Evolutionary conservation across 2,888 invertebrate species (phyloP).

Genomic region (Scotopteryx bipunctaria): DNA sequence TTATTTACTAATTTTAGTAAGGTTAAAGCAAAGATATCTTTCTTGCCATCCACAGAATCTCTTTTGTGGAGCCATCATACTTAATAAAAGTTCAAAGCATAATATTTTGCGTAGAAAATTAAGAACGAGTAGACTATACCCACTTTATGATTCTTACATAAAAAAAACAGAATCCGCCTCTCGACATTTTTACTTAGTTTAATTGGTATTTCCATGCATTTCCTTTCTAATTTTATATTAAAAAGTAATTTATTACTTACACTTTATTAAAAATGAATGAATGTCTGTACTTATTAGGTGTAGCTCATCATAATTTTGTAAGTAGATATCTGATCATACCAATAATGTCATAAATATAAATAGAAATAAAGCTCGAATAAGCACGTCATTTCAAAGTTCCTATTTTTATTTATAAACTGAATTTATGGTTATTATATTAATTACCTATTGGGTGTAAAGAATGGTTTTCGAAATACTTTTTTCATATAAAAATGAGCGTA

Average conservation of each 20-base stretch:
- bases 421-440: constrained; percentile 30
- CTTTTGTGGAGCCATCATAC: too few relatives aligned
- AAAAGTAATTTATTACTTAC: constrained; percentile 12
- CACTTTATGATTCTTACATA: too few relatives aligned
- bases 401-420: constrained; percentile 49
- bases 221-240: constrained; percentile 21
- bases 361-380: constrained; percentile 34
- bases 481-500: too few relatives aligned
- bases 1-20: too few relatives aligned
- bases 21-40: too few relatives aligned
- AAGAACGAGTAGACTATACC: too few relatives aligned
- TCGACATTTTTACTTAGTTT: constrained; percentile 12
- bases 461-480: not conserved
- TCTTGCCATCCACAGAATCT: too few relatives aligned
- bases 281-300: constrained; percentile 46
- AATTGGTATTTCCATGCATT: constrained; percentile 26
- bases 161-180: constrained; percentile 37
- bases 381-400: constrained; percentile 58
- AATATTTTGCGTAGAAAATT: too few relatives aligned
- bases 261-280: constrained; percentile 32
- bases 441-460: constrained; percentile 10
- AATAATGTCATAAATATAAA: constrained; percentile 16
- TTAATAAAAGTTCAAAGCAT: too few relatives aligned
- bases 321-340: not conserved
- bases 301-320: constrained; percentile 20